Evolutionary conservation across 2,888 invertebrate species (phyloP).

Genomic region (Chydorus sphaericus): DNA sequence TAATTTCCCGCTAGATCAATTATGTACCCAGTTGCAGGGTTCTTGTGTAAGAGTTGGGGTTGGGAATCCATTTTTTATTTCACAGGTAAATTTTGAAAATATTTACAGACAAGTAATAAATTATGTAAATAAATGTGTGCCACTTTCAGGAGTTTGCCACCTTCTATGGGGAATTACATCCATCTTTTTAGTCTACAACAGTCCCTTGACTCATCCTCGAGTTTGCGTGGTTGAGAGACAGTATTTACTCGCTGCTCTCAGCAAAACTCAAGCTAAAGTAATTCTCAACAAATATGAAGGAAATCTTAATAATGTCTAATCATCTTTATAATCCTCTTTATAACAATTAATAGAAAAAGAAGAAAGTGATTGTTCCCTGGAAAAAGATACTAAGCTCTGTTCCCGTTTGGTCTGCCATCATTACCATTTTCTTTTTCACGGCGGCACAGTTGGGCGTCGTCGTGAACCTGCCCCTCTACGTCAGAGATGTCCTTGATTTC

Average conservation of each 20-base stretch:
- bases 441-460: conserved; percentile 27
- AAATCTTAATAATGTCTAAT: not conserved
- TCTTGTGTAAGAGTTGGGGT: conserved; percentile 37
- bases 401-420: conserved; percentile 33
- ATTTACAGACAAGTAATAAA: no score
- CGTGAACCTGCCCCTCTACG: conserved; percentile 30
- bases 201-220: conserved; percentile 38
- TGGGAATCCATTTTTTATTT: conserved; percentile 46
- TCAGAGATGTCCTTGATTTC: conserved; percentile 33
- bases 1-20: conserved; percentile 27
- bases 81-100: conserved; percentile 33
- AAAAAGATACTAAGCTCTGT: conserved; percentile 32
- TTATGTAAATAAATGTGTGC: no score
- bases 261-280: no score
- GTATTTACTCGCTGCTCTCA: conserved; percentile 22
- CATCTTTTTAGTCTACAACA: conserved; percentile 35
- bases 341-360: conserved; percentile 21
- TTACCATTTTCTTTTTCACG: conserved; percentile 35
- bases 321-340: conserved; percentile 1
- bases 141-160: conserved; percentile 28
- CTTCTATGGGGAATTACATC: conserved; percentile 33
- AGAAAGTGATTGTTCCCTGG: conserved; percentile 33
- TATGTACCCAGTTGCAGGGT: conserved; percentile 40
- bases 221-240: conserved; percentile 32
- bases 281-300: no score